Conservation (phyloP, 2,888 invertebrate genomes). For the Malacosoma neustria region DNA sequence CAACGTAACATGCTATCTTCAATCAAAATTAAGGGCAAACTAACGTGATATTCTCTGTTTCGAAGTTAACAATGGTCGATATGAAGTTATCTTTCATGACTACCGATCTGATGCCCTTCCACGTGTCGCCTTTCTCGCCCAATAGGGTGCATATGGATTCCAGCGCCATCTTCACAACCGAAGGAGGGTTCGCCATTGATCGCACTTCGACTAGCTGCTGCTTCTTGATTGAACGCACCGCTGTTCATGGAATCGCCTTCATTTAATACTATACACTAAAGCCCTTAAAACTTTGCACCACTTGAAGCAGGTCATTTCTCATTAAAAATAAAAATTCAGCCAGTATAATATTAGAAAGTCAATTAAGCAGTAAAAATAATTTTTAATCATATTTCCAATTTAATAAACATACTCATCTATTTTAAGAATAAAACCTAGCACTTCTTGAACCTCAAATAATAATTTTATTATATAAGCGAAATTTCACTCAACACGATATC, state of each 20-base stretch:
- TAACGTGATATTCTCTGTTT: conserved; percentile 94
- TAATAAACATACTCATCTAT: no score
- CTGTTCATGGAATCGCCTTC: conserved; percentile 59
- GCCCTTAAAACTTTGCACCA: no score
- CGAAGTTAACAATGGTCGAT: conserved; percentile 94
- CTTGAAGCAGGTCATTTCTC: conserved; percentile 5
- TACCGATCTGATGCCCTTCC: conserved; percentile 93
- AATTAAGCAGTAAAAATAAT: no score
- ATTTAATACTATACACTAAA: conserved; percentile 37
- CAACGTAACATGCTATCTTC: background rate
- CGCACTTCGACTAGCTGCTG: conserved; percentile 96
- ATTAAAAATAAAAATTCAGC: no score
- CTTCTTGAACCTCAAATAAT: no score
- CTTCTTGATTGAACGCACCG: conserved; percentile 97
- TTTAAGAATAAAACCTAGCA: no score
- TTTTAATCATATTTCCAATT: no score
- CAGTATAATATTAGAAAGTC: no score
- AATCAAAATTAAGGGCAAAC: conserved; percentile 71
- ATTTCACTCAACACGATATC: no score
- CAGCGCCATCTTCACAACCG: conserved; percentile 92
- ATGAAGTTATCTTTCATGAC: conserved; percentile 97
- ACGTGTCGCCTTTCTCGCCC: conserved; percentile 92
- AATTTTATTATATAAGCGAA: no score
- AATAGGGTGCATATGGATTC: conserved; percentile 96
- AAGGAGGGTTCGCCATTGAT: conserved; percentile 96